These are phyloP conservation scores for Meda fulgida DNA, from an alignment of 2,797 vertebrate genomes.

Conservation along the genomic window DNA sequence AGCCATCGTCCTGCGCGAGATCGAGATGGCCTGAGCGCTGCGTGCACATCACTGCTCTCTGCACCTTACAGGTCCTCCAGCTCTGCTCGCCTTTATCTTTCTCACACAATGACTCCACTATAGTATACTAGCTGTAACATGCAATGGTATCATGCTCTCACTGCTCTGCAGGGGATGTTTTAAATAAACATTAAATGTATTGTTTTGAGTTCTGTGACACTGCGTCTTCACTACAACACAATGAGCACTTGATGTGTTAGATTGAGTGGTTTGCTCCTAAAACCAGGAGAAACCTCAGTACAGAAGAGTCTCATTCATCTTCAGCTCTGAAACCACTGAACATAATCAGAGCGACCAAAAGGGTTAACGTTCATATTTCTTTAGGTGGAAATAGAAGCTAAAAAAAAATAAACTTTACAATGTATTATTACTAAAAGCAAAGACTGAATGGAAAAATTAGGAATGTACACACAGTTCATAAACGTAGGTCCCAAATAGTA, in stretches of 20 bases:
- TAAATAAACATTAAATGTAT: conserved; percentile 6
- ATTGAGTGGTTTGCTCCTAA: neutral
- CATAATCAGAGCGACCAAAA: neutral
- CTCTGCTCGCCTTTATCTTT: too few relatives aligned
- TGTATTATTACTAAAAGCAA: neutral
- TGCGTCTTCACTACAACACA: neutral
- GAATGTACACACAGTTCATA: neutral
- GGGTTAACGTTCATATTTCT: neutral
- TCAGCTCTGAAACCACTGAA: neutral
- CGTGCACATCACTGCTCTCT: too few relatives aligned
- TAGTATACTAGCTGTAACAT: neutral
- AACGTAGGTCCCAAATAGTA: neutral
- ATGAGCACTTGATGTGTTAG: neutral
- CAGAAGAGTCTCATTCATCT: conserved; percentile 1
- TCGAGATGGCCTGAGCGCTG: conserved; percentile 64
- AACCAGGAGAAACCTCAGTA: neutral
- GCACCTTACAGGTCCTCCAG: neutral
- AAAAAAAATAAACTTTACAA: too few relatives aligned
- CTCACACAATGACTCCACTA: too few relatives aligned
- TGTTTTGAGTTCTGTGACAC: neutral
- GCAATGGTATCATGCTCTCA: neutral
- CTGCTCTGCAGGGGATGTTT: neutral
- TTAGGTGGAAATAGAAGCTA: neutral
- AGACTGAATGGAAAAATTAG: neutral
- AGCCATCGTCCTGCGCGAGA: conserved; percentile 82